phyloP scores from a whole-genome alignment of 2,797 vertebrate genomes.

The Callimico goeldii region DNA sequence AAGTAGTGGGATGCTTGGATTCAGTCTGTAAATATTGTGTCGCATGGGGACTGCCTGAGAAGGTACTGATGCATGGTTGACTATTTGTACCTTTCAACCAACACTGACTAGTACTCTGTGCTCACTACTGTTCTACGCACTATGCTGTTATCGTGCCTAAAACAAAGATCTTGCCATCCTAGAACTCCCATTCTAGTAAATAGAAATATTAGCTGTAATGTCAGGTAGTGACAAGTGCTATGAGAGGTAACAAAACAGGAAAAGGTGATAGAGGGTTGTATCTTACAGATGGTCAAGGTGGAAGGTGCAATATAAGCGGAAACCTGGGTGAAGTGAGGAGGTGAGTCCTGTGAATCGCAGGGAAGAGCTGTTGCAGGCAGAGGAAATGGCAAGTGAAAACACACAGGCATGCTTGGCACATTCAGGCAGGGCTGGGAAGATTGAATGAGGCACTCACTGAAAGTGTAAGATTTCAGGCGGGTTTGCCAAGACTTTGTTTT shows the following conservation, averaged over 20 bases:
- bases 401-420: neutral
- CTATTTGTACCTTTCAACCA: neutral
- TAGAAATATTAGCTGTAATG: neutral
- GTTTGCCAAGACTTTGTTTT: neutral
- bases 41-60: neutral
- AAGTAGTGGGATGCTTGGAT: neutral
- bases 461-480: neutral
- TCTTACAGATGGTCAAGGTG: neutral
- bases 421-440: neutral
- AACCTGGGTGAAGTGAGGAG: neutral
- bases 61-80: neutral
- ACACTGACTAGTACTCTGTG: neutral
- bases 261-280: neutral
- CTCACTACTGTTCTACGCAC: neutral
- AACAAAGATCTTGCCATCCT: neutral
- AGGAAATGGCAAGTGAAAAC: neutral
- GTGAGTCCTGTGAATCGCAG: neutral
- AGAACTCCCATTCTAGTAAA: neutral
- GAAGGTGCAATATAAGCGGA: neutral
- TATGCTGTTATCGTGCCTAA: rapidly evolving
- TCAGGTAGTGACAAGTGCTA: neutral
- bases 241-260: neutral
- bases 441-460: neutral
- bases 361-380: neutral
- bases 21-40: neutral